Evolutionary conservation across 2,797 vertebrate species (phyloP), one percentile per base, ranked within the genome.

Genomic region (Poeciliopsis paucimaculata): DNA sequence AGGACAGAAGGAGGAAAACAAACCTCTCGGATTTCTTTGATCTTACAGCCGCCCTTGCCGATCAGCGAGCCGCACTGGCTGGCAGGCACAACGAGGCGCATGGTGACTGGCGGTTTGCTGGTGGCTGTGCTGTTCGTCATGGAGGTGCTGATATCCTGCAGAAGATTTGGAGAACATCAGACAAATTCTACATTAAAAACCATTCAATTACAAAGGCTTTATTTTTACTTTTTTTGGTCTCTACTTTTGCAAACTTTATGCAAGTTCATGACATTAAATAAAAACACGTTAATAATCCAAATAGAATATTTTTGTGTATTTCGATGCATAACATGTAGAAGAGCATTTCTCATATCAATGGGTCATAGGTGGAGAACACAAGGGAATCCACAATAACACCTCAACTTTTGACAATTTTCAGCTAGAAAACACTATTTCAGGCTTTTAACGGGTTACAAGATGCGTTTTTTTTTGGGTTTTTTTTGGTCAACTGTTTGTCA

Each of bases 51-150:
- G 73, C 97, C 97, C 88, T 98, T 98, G 49, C 97, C 97, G 81
- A 98, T 98, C 83, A 98, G 97, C 60, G 97, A 98, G 82, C 97
- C 97, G 26, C 97, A 98, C 89, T 98, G 97, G 94, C 97, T 98
- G 89, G 97, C 97, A 16, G 97, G 97, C 49, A 98, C 97, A 76
- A 98, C 97, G 28, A 98, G 96, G 84, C 97, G 96, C 93, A 98
- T 96, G 79, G 97, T 98, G 85, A 98, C 97, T 2, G 97, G 97
- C 31, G 97, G 97, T 94, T 97, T 96, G 96, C 97, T 98, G 94
- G 97, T 97, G 94, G 97, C 97, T 2, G 97, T 97, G 87, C 97
- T 98, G 95, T 98, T 98, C 78, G 97, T 97, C 97, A 98, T 98
- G 78, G 97, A 97, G 95, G 96, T 98, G 96, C 97, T 98, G 90